These are phyloP conservation scores for Lasioglossum malachurum DNA, from an alignment of 2,888 invertebrate genomes.

Conservation along the genomic window DNA sequence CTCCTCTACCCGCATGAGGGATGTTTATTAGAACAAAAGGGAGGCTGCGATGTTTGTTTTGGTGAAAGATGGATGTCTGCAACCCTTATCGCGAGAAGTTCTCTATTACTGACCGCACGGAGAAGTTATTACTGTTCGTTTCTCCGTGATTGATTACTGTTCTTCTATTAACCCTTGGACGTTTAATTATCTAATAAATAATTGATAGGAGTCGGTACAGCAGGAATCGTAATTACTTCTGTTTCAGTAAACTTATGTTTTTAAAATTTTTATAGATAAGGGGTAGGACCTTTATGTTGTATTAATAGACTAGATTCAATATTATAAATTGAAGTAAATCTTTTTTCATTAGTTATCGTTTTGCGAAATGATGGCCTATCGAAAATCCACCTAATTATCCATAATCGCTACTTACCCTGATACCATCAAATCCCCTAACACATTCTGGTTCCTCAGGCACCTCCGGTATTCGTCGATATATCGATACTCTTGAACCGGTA, in stretches of 20 bases:
- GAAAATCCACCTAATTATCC: conserved; percentile 45
- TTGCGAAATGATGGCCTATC: conserved; percentile 22
- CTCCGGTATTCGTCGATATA: conserved; percentile 41
- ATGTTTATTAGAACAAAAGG: conserved; percentile 26
- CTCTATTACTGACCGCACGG: not conserved
- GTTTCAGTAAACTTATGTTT: not conserved
- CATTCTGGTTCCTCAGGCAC: conserved; percentile 36
- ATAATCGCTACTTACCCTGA: conserved; percentile 48
- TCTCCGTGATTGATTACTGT: not conserved
- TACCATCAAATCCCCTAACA: conserved; percentile 34
- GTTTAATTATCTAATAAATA: conserved; percentile 5
- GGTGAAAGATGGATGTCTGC: conserved; percentile 14
- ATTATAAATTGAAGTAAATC: not conserved
- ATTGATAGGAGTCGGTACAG: not conserved
- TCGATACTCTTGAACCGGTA: conserved; percentile 46
- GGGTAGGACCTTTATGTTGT: not conserved
- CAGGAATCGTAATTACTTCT: not conserved
- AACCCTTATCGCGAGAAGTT: not conserved
- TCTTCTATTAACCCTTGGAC: not conserved
- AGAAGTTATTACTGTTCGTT: not conserved
- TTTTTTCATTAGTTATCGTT: not conserved
- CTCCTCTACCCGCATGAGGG: not conserved
- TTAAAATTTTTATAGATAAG: not conserved
- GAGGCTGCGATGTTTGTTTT: conserved; percentile 17
- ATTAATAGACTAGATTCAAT: not conserved